phyloP scores from a whole-genome alignment of 2,888 invertebrate genomes.

The Idaea biselata region DNA sequence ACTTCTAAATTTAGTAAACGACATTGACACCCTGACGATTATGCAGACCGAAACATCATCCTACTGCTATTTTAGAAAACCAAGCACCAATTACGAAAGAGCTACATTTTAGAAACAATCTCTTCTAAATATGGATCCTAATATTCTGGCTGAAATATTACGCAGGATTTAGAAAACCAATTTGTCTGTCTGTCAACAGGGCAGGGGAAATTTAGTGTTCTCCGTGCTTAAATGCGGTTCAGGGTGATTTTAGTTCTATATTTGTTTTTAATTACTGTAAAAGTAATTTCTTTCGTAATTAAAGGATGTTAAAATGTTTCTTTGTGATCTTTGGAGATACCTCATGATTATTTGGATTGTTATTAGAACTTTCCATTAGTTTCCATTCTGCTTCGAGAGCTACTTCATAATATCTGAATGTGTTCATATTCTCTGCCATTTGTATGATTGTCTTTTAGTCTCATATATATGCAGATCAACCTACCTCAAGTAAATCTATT shows the following conservation, averaged over 20 bases:
- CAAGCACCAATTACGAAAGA: conserved; percentile 20
- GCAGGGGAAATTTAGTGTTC: conserved; percentile 52
- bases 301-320: background rate
- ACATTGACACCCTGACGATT: conserved; percentile 44
- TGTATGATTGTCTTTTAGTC: background rate
- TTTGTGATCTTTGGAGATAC: background rate
- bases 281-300: conserved; percentile 18
- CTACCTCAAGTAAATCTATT: background rate
- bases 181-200: conserved; percentile 71
- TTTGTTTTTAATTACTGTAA: conserved; percentile 34
- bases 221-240: conserved; percentile 32
- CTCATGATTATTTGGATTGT: background rate
- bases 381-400: background rate
- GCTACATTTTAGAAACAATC: conserved; percentile 5
- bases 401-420: background rate
- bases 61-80: conserved; percentile 16
- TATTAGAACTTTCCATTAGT: no score
- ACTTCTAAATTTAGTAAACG: conserved; percentile 41
- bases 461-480: background rate
- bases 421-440: background rate
- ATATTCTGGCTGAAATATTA: conserved; percentile 30
- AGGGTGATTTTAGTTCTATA: conserved; percentile 43
- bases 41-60: conserved; percentile 25
- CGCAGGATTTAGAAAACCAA: conserved; percentile 60
- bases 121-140: conserved; percentile 15